Percentiles rank a stretch among this genome's conserved stretches.
Evolutionary conservation across 2,888 invertebrate genomes (phyloP).

Genomic region (Chymomyza caudatula): DNA sequence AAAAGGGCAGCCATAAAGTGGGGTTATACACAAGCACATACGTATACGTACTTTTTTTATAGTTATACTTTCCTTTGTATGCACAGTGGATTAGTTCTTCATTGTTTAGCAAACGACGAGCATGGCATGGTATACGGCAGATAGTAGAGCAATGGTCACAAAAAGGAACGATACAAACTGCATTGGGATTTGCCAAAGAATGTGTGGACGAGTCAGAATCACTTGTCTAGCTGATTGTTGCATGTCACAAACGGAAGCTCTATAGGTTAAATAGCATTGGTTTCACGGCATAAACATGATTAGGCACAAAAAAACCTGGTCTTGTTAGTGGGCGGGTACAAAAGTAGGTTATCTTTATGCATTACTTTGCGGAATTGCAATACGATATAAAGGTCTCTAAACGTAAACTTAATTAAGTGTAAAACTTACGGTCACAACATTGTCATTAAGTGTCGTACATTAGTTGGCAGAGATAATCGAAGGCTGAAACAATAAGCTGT

Average conservation of each 20-base stretch:
- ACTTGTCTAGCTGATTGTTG: background rate
- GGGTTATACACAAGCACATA: constrained; percentile 42
- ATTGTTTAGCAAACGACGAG: constrained; percentile 65
- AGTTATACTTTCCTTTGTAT: constrained; percentile 65
- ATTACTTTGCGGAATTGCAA: background rate
- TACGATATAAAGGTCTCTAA: background rate
- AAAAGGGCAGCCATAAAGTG: constrained; percentile 69
- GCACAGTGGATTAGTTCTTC: constrained; percentile 68
- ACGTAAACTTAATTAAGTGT: background rate
- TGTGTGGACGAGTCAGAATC: no score
- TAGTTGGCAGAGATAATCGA: background rate
- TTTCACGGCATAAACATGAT: background rate
- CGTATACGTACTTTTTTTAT: constrained; percentile 41
- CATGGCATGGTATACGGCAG: constrained; percentile 55
- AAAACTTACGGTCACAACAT: background rate
- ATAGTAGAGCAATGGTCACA: background rate
- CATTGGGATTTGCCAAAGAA: background rate
- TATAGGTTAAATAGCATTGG: background rate
- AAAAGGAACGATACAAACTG: background rate
- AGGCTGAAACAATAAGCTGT: background rate
- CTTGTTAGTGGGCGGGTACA: background rate
- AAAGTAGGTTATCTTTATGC: background rate
- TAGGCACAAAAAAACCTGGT: background rate
- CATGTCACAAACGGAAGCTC: background rate
- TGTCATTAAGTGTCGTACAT: background rate